These are phyloP conservation scores for Pituophis catenifer DNA, from an alignment of 2,113 vertebrate genomes.

Conservation along the genomic window DNA sequence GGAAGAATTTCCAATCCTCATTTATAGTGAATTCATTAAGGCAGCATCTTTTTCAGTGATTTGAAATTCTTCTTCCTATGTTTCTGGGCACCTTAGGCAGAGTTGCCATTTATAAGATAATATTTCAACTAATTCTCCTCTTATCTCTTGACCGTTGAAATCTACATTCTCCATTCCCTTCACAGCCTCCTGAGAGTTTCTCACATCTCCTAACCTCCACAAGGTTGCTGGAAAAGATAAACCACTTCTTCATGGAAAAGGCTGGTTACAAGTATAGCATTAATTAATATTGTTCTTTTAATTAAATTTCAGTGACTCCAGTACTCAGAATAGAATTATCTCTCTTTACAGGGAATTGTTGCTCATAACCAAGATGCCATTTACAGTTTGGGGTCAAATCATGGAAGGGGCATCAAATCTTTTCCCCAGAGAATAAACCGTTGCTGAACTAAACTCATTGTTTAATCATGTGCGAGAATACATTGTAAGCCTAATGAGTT, in stretches of 20 bases:
- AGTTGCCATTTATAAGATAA: background rate
- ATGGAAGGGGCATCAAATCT: background rate
- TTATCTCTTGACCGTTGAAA: background rate
- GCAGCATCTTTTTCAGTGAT: background rate
- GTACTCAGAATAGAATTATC: background rate
- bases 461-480: background rate
- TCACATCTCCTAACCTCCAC: background rate
- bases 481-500: background rate
- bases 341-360: background rate
- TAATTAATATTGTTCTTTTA: background rate
- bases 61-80: background rate
- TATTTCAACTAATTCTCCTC: background rate
- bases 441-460: background rate
- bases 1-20: background rate
- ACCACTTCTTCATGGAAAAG: background rate
- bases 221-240: background rate
- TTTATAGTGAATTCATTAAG: background rate
- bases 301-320: background rate
- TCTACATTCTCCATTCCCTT: background rate
- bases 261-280: background rate
- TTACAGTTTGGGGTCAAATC: background rate
- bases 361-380: background rate
- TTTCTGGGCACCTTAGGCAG: background rate
- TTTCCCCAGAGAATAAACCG: background rate
- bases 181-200: background rate